Base-by-base conservation (phyloP, 2,113 vertebrate genomes). In the Ageneiosus marmoratus region DNA sequence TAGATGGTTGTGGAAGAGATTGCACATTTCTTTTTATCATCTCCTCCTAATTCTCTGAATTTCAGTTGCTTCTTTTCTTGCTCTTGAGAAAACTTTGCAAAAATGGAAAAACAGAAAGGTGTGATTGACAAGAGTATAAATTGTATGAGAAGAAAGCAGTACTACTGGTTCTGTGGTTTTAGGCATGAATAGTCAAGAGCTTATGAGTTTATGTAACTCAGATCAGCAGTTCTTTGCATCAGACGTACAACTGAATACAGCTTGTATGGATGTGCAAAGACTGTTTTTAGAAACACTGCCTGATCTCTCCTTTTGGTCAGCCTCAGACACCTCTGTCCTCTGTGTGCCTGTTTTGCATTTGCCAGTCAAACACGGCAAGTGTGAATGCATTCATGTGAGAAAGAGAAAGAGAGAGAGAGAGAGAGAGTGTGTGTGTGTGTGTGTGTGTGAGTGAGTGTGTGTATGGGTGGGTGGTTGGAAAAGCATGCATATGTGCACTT, bases 21-120 rank as follows among this genome's bases (percentile, higher is more conserved):
- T 79, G 73, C 51, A 63, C 15, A 27, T 24, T 51, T 74, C 11
- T 82, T 84, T 87, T 84, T 81, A 60, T 34, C 16, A 20, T 67
- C 32, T 83, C 81, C 63, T 62, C 51, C 53, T 89, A 1, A 10
- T 34, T 44, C 37, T 11, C 56, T 79, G 84, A 88, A 83, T 86
- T 83, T 62, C 46, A 55, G 3, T 46, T 76, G 34, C 46, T 20
- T 76, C 7, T 60, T 75, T 83, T 41, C n/a, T 2, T 41, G 37
- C 3, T 41, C 24, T 5, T 22, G 9, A 15, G 11, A 1, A 55
- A 34, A 10, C 11, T 75, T 5, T 16, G 4, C 1, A 69, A 18
- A 18, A 12, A 69, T 9, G 12, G 4, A 41, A 11, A 8, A 11
- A 60, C 2, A 56, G 9, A 1, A 34, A 50, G 22, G 44, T 32